Base-by-base conservation (phyloP, 2,113 vertebrate species). In the Apeltes quadracus region DNA sequence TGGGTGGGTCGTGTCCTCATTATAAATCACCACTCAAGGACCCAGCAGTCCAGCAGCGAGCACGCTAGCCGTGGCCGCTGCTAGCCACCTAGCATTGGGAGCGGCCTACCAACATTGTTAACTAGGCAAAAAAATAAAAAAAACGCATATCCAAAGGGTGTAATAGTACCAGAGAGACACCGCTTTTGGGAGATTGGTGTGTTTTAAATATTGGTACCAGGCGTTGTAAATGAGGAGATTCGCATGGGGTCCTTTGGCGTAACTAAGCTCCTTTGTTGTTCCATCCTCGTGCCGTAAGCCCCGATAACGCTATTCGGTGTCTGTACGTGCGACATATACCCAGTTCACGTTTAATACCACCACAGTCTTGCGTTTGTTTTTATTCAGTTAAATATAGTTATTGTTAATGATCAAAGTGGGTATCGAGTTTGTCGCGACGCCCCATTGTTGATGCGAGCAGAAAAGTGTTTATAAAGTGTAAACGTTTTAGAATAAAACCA, bases 221-320 rank as follows among this genome's bases (percentile, higher is more conserved):
- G 55, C 27, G 41, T 11, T 2, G 1, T 22, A 34, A 38, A 5
- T 20, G 25, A 22, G 51, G 1, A 16, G 1, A 15, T 71, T 11
- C 1, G 50, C 43, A 13, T 25, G 16, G 18, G 54, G 2, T 4
- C 10, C 34, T 12, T 53, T 54, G 64, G 68, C 58, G 36, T 72
- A 76, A 82, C 82, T 87, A 29, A 29, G 29, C 29, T 29, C 29
- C 91, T 92, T 92, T 92, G 91, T 92, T 92, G 85, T 89, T 80
- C 71, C 16, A 72, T 86, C 87, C 87, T 90, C 84, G 82, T 88
- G 87, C 72, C 11, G 74, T 54, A 55, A 83, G 81, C 80, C 4
- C 1, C 0, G 7, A 25, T 44, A 53, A 32, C 51, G 48, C 39
- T 75, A 14, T 78, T 57, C 25, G 15, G 6, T 7, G n/a, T 15